Evolutionary conservation across 2,888 invertebrate species (phyloP).

Genomic region (Caenorhabditis sinica): DNA sequence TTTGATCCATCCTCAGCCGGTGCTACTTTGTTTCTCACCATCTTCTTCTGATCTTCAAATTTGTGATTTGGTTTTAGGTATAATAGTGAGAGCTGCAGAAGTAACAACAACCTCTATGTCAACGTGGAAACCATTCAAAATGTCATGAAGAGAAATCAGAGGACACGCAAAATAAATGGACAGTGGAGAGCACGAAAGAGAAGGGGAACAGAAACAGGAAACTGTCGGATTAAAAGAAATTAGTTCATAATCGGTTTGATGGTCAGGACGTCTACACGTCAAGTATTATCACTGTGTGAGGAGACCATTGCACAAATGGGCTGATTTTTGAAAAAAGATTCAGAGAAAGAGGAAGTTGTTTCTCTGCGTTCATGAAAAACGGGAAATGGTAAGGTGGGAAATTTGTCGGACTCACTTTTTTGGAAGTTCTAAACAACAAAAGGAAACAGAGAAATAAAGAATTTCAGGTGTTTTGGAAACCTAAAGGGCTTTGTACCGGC

Average conservation of each 20-base stretch:
- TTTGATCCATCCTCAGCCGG: slow-evolving; percentile 48
- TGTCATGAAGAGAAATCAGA: slow-evolving; percentile 3
- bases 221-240: slow-evolving; percentile 32
- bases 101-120: neutral
- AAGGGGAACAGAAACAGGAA: slow-evolving; percentile 45
- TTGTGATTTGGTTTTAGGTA: neutral
- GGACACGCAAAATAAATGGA: slow-evolving; percentile 36
- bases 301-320: slow-evolving; percentile 18
- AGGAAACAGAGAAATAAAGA: neutral
- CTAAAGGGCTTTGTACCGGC: neutral
- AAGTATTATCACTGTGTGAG: slow-evolving; percentile 27
- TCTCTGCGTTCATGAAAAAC: too few species aligned
- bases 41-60: slow-evolving; percentile 24
- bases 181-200: slow-evolving; percentile 1
- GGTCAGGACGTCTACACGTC: slow-evolving; percentile 33
- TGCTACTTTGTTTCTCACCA: slow-evolving; percentile 56
- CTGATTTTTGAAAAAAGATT: slow-evolving; percentile 34
- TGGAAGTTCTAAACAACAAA: neutral
- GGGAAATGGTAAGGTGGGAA: too few species aligned
- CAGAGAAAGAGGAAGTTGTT: neutral
- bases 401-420: neutral
- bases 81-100: neutral
- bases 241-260: slow-evolving; percentile 46
- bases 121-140: slow-evolving; percentile 13
- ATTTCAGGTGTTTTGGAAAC: neutral